Evolutionary conservation across 2,888 invertebrate species (phyloP), one percentile per base, ranked within the genome.

Genomic region (Orthosia gothica): DNA sequence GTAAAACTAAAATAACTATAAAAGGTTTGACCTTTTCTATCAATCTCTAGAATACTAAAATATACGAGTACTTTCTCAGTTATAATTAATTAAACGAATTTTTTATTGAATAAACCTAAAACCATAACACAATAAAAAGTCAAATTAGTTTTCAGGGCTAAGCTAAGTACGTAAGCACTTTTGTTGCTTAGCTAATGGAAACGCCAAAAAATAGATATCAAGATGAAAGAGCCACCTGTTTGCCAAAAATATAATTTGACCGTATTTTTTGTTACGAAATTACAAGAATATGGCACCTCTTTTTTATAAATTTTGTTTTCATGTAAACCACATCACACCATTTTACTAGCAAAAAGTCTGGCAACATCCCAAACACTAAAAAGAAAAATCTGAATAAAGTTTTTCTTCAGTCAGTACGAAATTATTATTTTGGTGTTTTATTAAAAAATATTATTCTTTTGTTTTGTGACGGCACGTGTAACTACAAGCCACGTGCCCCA

Each of bases 351-450:
- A 73, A 59, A 79, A 58, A 69, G 5, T 62, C 70, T 85, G 80
- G 77, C 75, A 80, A 58, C 65, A 59, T 70, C 52, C 74, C 77
- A 82, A 83, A 74, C 13, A 57, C 57, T 66, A 66, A 76, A 81
- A 74, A 72, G 45, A 63, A 82, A 74, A 74, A 74, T 70, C 54
- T 70, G 67, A 79, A 82, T 77, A 62, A 82, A 74, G 66, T n/a
- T 64, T 65, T 69, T 52, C 61, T 72, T 64, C 59, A 65, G 64
- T 66, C 74, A 64, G 74, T 55, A 20, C 45, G 72, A 74, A 74
- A 76, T 69, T 52, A 76, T 73, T 72, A 70, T 77, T 75, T 74
- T 55, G 40, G 40, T 40, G 54, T 74, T 65, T 58, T 54, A 12
- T n/a, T 3, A n/a, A 20, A 73, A 73, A 73, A 63, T 57, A 23